A percentile compares a stretch with the other conserved stretches of the same genome.
phyloP scores from a whole-genome alignment of 1,140 invertebrate genomes.

The Plectrocnemia conspersa region DNA sequence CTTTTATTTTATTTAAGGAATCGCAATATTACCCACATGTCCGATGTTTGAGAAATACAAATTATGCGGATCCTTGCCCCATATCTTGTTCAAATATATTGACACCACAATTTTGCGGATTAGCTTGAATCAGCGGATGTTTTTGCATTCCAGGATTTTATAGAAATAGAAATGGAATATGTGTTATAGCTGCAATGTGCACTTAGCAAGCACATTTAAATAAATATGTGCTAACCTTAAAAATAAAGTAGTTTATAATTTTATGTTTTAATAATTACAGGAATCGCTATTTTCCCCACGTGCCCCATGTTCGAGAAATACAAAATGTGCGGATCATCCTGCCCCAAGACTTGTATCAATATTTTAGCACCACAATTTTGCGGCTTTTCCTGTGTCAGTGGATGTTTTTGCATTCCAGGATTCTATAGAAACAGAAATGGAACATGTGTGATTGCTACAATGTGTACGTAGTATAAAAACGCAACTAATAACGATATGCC shows the following conservation, averaged over 20 bases:
- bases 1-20: too few species aligned
- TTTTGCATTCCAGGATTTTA: conserved; percentile 18
- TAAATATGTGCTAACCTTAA: too few species aligned
- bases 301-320: conserved; percentile 3
- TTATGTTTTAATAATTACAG: conserved; percentile 3
- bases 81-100: conserved; percentile 13
- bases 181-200: background rate
- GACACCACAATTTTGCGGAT: conserved; percentile 11
- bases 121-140: conserved; percentile 17
- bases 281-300: background rate
- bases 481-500: too few species aligned
- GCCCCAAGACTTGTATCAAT: conserved; percentile 17
- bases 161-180: conserved; percentile 16
- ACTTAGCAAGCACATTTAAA: too few species aligned
- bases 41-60: conserved; percentile 22
- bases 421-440: conserved; percentile 15
- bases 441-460: conserved; percentile 4
- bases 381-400: conserved; percentile 12
- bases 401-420: conserved; percentile 21
- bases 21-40: too few species aligned
- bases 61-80: conserved; percentile 20
- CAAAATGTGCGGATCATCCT: conserved; percentile 20
- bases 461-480: background rate
- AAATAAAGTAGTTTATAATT: too few species aligned
- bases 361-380: conserved; percentile 8